Base-by-base conservation (phyloP, 1,140 invertebrate genomes). In the Lycorma delicatula region DNA sequence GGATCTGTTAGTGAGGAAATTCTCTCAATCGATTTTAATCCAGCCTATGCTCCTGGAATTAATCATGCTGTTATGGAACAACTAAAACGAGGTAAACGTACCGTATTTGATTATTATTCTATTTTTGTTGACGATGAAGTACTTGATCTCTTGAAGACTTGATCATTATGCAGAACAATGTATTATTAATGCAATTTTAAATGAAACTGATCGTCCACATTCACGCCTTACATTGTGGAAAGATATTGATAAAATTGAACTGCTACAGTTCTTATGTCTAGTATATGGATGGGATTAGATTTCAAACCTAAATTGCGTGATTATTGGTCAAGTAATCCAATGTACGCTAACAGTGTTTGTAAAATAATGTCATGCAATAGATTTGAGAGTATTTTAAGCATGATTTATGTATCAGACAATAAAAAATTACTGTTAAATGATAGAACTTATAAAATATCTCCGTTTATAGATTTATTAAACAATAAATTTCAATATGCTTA, bases 241-340 rank as follows among this genome's bases (percentile, higher is more conserved):
- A 16, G 36, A 41, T 41, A 20, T 41, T 13, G 36, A 41, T 41
- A 20, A 16, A 16, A 20, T 16, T 13, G 36, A 41, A 20, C 36
- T 41, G 36, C n/a, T 16, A 12, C 20, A 16, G n/a, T 41, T 41
- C 20, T 41, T 41, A n/a, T 13, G 36, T 16, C 20, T 41, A 16
- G n/a, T 41, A 41, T 41, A 16, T 41, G 36, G 36, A 41, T 41
- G 36, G 36, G 36, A 41, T 20, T 41, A 41, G 36, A 41, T 41
- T 16, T 13, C n/a, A 41, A 41, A 20, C 36, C 36, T 41, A 41
- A n/a, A n/a, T n/a, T n/a, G n/a, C n/a, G 20, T 16, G n/a, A 13
- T 16, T 4, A 41, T 20, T 41, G 12, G 36, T 41, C 12, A 41
- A 41, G n/a, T 41, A 16, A 16, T 41, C n/a, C 20, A 16, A 16